Evolutionary conservation across 2,888 invertebrate genomes (phyloP), one percentile per base, ranked within the genome.

Genomic region (Luffia ferchaultella): DNA sequence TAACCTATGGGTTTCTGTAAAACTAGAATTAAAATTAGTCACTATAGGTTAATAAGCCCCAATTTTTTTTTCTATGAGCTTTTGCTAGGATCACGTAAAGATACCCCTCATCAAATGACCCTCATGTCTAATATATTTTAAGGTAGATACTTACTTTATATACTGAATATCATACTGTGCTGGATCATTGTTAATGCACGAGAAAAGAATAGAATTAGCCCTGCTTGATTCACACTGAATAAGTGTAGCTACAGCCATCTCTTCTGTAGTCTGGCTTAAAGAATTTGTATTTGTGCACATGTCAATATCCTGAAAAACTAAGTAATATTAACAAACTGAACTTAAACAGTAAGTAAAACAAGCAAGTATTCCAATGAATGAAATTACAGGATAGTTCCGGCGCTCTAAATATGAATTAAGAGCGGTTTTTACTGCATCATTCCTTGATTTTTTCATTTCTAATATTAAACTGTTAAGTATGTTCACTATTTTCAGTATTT

Each of bases 161-260:
- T 92, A 93, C 59, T 92, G 91, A 55, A 89, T 86, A 64, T 93
- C 93, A 52, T 92, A 90, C 57, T 89, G 88, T 18, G 85, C 80
- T 43, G 90, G 88, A 66, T 93, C 93, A 64, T 90, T 91, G 58
- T 89, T 90, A 57, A 91, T 89, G 61, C 91, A 91, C 56, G 91
- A 92, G 68, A 90, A 93, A 44, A 90, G 83, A 59, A 93, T 90
- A 12, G 92, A 91, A 73, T 93, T 93, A 12, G 90, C 86, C 48
- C 89, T 85, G 62, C 91, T 89, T 15, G 90, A 80, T 68, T 92
- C 91, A 60, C 88, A 89, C 59, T 91, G 90, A 20, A 92, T 85
- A 63, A 90, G 87, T 57, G 89, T 88, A 50, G 87, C 85, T 3
- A 92, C 83, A 18, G 89, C 88, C 85, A 91, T 89, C 68, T 89